Base-by-base conservation (phyloP, 1,140 invertebrate genomes). In the Drosophila willistoni region DNA sequence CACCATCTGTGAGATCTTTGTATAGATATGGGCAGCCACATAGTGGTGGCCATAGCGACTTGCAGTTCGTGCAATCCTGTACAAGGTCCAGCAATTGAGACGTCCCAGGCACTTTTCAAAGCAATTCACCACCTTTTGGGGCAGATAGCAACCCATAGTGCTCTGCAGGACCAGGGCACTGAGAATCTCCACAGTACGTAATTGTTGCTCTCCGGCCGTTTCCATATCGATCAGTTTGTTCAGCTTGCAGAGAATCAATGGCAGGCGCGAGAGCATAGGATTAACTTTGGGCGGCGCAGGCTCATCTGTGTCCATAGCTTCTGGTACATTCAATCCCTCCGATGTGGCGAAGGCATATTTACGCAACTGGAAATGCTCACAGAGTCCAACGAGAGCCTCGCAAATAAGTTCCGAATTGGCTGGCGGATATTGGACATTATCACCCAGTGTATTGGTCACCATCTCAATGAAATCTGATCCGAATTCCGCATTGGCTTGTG, bases 41-140 rank as follows among this genome's bases (percentile, higher is more conserved):
- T 93, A 93, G 83, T 97, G 96, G 87, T 98, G 97, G 0, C 96
- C 96, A 86, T 97, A 97, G 72, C 96, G 95, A 72, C 64, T 91
- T 1, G 97, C 97, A 61, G 97, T 96, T 54, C 98, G 94, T 0
- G 95, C 97, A 57, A 99, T 95, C 77, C 96, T 94, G 92, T 98
- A 99, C 61, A 95, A 95, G 5, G 96, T 94, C 98, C 98, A 99
- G 0, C 94, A 93, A 90, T 96, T 95, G 60, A 93, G 93, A 59
- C 93, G 93, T 13, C 95, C 93, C 0, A 95, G 94, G 12, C 92
- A 92, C 12, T 79, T 72, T 19, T 94, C 91, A 25, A 96, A 93
- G 2, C 95, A 94, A 6, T 93, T 92, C 51, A 95, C 90, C 4
- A 96, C 93, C 0, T 94, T 94, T 47, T 94, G 93, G 0, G 91